Evolutionary conservation across 2,113 vertebrate species (phyloP).

Genomic region (Thalassoma bifasciatum): DNA sequence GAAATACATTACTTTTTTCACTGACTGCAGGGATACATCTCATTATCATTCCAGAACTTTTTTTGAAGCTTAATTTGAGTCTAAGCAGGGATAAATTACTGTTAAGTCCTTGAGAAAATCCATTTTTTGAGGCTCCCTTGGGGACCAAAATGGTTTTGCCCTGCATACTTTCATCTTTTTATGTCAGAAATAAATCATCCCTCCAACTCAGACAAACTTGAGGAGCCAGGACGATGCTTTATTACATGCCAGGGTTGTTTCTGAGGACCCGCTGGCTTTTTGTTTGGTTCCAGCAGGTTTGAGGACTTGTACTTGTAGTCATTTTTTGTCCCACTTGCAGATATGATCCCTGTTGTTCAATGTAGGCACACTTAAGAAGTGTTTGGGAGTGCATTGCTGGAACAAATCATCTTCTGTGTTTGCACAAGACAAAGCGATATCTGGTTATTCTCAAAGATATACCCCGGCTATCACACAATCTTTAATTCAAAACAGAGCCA

Average conservation of each 20-base stretch:
- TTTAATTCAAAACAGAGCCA: conserved; percentile 1
- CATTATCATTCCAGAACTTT: conserved; percentile 43
- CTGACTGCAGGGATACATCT: conserved; percentile 5
- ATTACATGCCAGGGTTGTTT: conserved; percentile 65
- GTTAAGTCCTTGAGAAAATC: conserved; percentile 70
- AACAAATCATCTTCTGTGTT: conserved; percentile 34
- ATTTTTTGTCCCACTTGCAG: conserved; percentile 56
- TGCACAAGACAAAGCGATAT: not conserved
- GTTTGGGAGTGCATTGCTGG: conserved; percentile 27
- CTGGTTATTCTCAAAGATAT: conserved; percentile 14
- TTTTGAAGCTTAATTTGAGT: conserved; percentile 50
- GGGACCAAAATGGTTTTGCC: conserved; percentile 51
- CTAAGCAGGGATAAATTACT: conserved; percentile 60
- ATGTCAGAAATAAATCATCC: conserved; percentile 70
- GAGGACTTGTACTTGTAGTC: conserved; percentile 49
- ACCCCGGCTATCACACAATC: not conserved
- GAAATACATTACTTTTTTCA: conserved; percentile 35
- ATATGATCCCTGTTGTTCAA: conserved; percentile 56
- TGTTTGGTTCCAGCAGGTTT: conserved; percentile 75
- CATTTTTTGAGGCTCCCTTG: conserved; percentile 54
- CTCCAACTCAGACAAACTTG: conserved; percentile 50
- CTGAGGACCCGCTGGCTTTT: conserved; percentile 63
- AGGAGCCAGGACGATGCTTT: conserved; percentile 63
- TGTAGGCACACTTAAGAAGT: conserved; percentile 54
- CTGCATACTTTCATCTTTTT: conserved; percentile 61